Conservation (phyloP, 2,888 invertebrate genomes). For the Phalera bucephala region DNA sequence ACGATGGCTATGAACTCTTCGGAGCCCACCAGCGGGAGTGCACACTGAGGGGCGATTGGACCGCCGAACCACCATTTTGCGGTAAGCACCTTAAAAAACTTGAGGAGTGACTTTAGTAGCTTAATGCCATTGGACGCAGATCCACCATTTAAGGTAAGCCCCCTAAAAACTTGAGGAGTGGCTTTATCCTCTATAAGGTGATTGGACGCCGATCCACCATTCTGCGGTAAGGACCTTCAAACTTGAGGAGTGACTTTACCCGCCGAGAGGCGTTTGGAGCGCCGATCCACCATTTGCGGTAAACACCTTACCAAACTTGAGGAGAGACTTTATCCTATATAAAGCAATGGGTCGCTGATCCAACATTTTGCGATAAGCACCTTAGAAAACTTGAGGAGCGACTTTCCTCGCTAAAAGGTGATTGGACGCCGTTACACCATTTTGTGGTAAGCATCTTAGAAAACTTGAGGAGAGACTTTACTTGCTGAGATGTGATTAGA, state of each 20-base stretch:
- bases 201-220: too few relatives aligned
- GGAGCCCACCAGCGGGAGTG: constrained; percentile 89
- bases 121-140: neutral
- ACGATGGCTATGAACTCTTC: constrained; percentile 94
- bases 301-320: too few relatives aligned
- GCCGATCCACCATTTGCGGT: constrained; percentile 91
- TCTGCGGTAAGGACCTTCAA: too few relatives aligned
- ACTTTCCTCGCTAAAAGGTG: neutral
- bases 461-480: too few relatives aligned
- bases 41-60: constrained; percentile 89
- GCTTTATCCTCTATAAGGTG: too few relatives aligned
- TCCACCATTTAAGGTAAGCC: too few relatives aligned
- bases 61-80: constrained; percentile 92
- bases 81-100: constrained; percentile 75
- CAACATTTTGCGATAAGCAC: constrained; percentile 90
- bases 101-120: neutral
- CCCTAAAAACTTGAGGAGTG: too few relatives aligned
- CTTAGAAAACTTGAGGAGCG: neutral
- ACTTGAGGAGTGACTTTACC: too few relatives aligned
- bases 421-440: neutral
- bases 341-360: too few relatives aligned
- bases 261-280: constrained; percentile 89
- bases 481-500: too few relatives aligned
- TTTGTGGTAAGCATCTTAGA: too few relatives aligned
- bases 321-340: too few relatives aligned